Conservation (phyloP, 2,888 invertebrate species). For the Cryptosula pallasiana region DNA sequence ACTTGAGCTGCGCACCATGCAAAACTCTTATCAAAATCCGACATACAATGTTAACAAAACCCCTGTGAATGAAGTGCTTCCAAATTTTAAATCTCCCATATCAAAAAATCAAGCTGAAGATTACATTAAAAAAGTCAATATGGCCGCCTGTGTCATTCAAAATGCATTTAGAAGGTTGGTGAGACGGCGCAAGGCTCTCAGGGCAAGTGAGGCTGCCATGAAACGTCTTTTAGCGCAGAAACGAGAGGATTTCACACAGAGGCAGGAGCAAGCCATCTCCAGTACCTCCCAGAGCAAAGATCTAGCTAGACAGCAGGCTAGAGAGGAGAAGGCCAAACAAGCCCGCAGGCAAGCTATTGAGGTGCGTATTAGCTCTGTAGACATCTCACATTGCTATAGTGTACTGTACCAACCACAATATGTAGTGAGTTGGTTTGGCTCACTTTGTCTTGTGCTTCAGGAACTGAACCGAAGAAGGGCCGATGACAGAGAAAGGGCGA, state of each 20-base stretch:
- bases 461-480: slow-evolving; percentile 47
- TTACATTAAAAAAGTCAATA: slow-evolving; percentile 36
- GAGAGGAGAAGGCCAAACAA: slow-evolving; percentile 45
- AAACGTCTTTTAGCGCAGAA: slow-evolving; percentile 42
- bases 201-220: slow-evolving; percentile 41
- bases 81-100: neutral
- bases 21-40: slow-evolving; percentile 50
- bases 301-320: slow-evolving; percentile 37
- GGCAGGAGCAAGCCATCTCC: slow-evolving; percentile 28
- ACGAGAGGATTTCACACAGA: slow-evolving; percentile 32
- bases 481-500: slow-evolving; percentile 33
- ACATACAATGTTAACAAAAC: slow-evolving; percentile 40
- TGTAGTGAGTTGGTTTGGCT: neutral
- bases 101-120: slow-evolving; percentile 38
- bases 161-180: slow-evolving; percentile 41
- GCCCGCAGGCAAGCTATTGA: slow-evolving; percentile 46
- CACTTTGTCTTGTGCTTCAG: slow-evolving; percentile 30
- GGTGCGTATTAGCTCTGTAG: too few species aligned
- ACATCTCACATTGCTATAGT: too few species aligned
- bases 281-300: slow-evolving; percentile 31
- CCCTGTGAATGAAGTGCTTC: slow-evolving; percentile 44
- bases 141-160: slow-evolving; percentile 46
- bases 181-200: slow-evolving; percentile 31
- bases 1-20: slow-evolving; percentile 42
- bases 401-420: too few species aligned